These are phyloP conservation scores for Tragelaphus buxtoni DNA, from an alignment of 2,113 vertebrate genomes.

Conservation along the genomic window DNA sequence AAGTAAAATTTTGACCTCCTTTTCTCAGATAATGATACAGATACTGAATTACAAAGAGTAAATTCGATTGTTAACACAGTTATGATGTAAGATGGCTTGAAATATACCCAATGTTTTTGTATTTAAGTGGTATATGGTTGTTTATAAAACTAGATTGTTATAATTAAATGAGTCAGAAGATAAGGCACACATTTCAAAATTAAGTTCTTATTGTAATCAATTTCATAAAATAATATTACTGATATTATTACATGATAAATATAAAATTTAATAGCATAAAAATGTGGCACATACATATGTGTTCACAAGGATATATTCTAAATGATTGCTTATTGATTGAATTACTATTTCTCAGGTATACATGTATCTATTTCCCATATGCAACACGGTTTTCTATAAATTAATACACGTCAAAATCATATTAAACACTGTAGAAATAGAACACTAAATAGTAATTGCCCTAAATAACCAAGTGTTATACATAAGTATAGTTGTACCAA, in stretches of 20 bases:
- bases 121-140: not conserved
- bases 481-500: not conserved
- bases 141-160: not conserved
- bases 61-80: too few species aligned
- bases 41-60: too few species aligned
- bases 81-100: too few species aligned
- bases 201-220: not conserved
- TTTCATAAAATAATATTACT: not conserved
- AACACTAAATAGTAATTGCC: not conserved
- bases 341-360: not conserved
- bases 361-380: not conserved
- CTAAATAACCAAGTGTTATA: not conserved
- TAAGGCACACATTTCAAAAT: not conserved
- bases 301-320: not conserved
- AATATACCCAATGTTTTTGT: too few species aligned
- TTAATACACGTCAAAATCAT: not conserved
- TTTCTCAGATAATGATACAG: not conserved
- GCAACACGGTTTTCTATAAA: not conserved
- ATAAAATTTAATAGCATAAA: not conserved
- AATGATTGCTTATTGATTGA: not conserved
- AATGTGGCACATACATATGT: not conserved
- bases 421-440: not conserved
- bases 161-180: not conserved
- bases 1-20: conserved; percentile 24
- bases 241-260: not conserved